phyloP scores from a whole-genome alignment of 2,113 vertebrate species.

The Thryonomys swinderianus region DNA sequence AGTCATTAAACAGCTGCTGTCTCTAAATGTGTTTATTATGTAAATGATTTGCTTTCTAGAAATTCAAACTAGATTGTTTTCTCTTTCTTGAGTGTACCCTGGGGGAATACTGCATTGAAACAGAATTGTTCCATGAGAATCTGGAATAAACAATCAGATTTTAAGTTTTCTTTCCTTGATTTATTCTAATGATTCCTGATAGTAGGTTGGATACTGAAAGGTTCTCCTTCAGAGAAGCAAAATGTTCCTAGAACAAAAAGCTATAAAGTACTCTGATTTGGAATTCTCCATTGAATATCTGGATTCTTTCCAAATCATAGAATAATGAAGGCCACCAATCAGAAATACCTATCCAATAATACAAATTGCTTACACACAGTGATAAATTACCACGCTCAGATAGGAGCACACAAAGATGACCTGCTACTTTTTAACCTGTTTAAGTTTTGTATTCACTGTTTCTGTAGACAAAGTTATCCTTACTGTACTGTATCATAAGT shows the following conservation, averaged over 20 bases:
- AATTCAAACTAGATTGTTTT: background rate
- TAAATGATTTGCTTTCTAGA: background rate
- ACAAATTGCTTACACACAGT: background rate
- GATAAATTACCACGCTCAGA: background rate
- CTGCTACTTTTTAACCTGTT: background rate
- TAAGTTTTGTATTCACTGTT: background rate
- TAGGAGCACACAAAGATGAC: rapidly evolving
- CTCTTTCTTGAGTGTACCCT: background rate
- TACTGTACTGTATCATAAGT: background rate
- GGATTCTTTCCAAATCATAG: background rate
- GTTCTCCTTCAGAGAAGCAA: background rate
- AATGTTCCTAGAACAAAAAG: background rate
- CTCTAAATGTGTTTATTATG: background rate
- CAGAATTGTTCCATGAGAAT: background rate
- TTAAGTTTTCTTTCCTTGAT: background rate
- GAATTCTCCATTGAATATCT: background rate
- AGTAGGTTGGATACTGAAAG: background rate
- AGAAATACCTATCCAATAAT: background rate
- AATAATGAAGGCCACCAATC: background rate
- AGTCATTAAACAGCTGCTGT: background rate
- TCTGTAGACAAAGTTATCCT: background rate
- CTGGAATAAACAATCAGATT: background rate
- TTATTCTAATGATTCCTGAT: background rate
- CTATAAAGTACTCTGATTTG: background rate
- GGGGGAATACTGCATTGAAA: background rate